These are phyloP conservation scores for Macropus fuliginosus DNA, from an alignment of 2,797 vertebrate genomes.

Conservation along the genomic window DNA sequence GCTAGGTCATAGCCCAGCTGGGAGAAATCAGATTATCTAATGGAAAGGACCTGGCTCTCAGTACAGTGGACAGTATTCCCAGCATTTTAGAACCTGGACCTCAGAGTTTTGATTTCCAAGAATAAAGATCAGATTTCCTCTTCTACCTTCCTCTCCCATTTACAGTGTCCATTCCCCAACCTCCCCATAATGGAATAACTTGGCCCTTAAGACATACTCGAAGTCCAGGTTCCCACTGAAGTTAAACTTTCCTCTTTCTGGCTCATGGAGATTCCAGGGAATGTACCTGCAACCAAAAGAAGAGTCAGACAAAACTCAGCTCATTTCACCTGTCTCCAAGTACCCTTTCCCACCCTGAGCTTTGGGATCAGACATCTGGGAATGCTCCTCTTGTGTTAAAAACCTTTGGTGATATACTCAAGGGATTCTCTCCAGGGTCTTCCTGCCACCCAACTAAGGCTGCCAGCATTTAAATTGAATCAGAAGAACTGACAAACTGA, in stretches of 20 bases:
- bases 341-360: neutral
- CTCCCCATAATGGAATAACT: neutral
- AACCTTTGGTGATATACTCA: neutral
- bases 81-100: neutral
- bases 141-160: neutral
- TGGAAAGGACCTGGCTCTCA: accelerated
- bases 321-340: slow-evolving; percentile 6
- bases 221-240: slow-evolving; percentile 93
- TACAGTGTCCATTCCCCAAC: neutral
- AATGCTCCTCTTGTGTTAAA: neutral
- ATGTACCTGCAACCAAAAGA: slow-evolving; percentile 87
- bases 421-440: neutral
- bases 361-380: neutral
- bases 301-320: neutral
- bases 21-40: neutral
- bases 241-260: slow-evolving; percentile 89
- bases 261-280: slow-evolving; percentile 95
- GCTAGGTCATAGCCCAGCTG: neutral
- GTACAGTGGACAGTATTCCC: neutral
- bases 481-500: neutral
- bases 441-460: no score
- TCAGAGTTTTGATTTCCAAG: neutral
- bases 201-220: slow-evolving; percentile 85
- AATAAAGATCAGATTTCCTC: neutral
- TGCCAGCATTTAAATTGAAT: neutral